Base-by-base conservation (phyloP, 1,140 invertebrate species). In the Zaprionus africanus region DNA sequence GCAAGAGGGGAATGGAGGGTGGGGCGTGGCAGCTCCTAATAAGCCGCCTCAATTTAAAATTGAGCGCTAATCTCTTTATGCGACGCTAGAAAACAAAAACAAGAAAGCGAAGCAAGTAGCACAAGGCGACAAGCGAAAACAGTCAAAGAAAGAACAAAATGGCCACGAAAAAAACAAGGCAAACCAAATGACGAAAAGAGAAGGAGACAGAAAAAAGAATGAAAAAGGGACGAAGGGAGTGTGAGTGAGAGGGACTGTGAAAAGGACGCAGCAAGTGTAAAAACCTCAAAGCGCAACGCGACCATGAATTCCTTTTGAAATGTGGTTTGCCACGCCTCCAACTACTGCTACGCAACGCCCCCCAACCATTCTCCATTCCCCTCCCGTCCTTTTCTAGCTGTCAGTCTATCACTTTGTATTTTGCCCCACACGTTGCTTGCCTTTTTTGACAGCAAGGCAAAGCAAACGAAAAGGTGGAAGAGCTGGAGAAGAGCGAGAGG, bases 11-110 rank as follows among this genome's bases (percentile, higher is more conserved):
- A 22, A 9, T 13, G 26, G 17, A 1, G 26, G 9, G 7, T 31
- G 28, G 26, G 38, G 49, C n/a, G 19, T 54, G 60, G 41, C 41
- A 46, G 34, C 26, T 62, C 51, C 74, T 77, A 79, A 79, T 79
- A 66, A 79, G 78, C 74, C 53, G 46, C 38, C 54, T 77, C 78
- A 79, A 71, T 79, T 76, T 56, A 43, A 72, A 77, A 77, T 69
- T 77, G 78, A 57, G 74, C 64, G 74, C 68, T 77, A 79, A 79
- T 77, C 74, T 79, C 61, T 77, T 79, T 77, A 77, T 72, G 67
- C 74, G 26, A 63, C 41, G 28, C 41, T 46, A n/a, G 56, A 53
- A 36, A 58, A 56, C 34, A 59, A 62, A 34, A 60, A 58, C 36
- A 36, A 53, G 2, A 36, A 15, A 13, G 63, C 54, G 13, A 63